Evolutionary conservation across 2,888 invertebrate species (phyloP), one percentile per base, ranked within the genome.

Genomic region (Himalopsyche kuldschensis): DNA sequence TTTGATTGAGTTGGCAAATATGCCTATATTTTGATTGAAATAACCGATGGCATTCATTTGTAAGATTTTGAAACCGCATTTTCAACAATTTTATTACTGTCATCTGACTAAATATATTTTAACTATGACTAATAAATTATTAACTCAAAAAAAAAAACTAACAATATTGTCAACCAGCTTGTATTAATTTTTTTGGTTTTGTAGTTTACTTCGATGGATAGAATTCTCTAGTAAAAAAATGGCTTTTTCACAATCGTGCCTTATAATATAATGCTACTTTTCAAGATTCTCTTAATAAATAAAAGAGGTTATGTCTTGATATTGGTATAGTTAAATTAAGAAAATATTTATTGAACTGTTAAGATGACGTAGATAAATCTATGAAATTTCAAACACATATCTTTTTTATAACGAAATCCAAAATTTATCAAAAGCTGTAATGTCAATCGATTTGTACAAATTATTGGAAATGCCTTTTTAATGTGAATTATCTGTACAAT

Each of bases 161-260:
- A 69, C 11, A 15, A 69, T 69, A 15, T 69, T 20, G 69, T 69
- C 69, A 30, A 69, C 30, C 24, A 30, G 27, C 30, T 69, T 27
- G 20, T 69, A 69, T 69, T 69, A 69, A 69, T 69, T 30, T 69
- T 63, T 27, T 20, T 69, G 30, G 20, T 15, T 4, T 69, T 55
- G 69, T 69, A 20, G 15, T 69, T 69, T 27, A 69, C 27, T 11
- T 69, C 30, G 69, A 69, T 69, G 27, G 69, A 32, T 81, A 46
- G 41, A 79, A 77, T 81, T n/a, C 27, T 69, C 30, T 78, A 80
- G 77, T 27, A 79, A 69, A 24, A 6, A 84, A 82, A 82, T 86
- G 86, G 86, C 86, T 86, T 86, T 78, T 86, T 86, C 86, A 86
- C 86, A 35, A 80, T 78, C 69, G 86, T 86, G 86, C 86, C 86